Evolutionary conservation across 1,140 invertebrate species (phyloP).

Genomic region (Psix sp.): DNA sequence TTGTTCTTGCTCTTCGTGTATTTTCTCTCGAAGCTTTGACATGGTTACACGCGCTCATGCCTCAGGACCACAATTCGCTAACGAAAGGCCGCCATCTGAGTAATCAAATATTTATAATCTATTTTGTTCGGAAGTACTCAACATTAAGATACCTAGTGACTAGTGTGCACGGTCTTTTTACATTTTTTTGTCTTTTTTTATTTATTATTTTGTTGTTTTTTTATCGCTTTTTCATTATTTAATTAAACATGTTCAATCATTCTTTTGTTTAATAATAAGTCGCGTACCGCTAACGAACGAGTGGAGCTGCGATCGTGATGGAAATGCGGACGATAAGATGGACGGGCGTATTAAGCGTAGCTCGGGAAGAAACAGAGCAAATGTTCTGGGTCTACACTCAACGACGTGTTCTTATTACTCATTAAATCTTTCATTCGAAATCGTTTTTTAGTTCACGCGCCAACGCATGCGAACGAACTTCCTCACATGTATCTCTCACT

Average conservation of each 20-base stretch:
- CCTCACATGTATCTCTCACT: conserved; percentile 21
- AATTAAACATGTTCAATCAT: conserved; percentile 32
- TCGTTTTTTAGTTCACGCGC: conserved; percentile 20
- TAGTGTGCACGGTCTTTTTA: conserved; percentile 51
- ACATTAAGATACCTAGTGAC: conserved; percentile 61
- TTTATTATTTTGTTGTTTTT: conserved; percentile 17
- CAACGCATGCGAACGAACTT: conserved; percentile 22
- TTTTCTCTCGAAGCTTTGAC: conserved; percentile 21
- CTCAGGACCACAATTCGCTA: conserved; percentile 31
- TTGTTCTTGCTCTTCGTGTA: background rate
- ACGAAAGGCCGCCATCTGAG: conserved; percentile 47
- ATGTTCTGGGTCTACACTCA: conserved; percentile 57
- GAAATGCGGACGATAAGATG: conserved; percentile 63
- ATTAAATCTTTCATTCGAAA: conserved; percentile 18
- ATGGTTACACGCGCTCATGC: conserved; percentile 15
- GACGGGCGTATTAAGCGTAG: conserved; percentile 63
- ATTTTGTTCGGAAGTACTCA: conserved; percentile 61
- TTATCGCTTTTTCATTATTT: conserved; percentile 18
- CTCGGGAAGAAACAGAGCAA: conserved; percentile 60
- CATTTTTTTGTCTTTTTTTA: conserved; percentile 15
- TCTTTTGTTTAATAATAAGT: conserved; percentile 38
- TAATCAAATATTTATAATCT: conserved; percentile 56
- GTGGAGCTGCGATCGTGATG: conserved; percentile 62
- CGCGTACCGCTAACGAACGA: conserved; percentile 62
- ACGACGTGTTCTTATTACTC: conserved; percentile 47